Conservation (phyloP, 2,888 invertebrate species). For the Troides helena region DNA sequence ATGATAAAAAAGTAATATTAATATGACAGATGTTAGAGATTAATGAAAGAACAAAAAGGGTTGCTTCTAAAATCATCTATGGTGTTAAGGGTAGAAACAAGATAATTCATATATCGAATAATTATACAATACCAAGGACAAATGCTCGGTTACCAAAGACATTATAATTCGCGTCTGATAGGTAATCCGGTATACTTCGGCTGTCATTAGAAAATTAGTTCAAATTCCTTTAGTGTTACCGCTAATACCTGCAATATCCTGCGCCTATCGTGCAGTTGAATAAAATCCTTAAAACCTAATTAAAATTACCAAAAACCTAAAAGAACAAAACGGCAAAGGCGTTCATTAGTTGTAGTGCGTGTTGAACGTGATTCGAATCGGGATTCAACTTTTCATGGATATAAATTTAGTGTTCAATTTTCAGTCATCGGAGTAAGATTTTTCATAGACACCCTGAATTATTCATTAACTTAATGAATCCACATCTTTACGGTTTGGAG, state of each 20-base stretch:
- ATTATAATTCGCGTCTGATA: no score
- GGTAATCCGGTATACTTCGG: no score
- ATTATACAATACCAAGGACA: no score
- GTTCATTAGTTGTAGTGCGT: constrained; percentile 17
- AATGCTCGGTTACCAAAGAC: no score
- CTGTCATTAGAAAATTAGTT: no score
- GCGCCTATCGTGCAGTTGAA: not conserved
- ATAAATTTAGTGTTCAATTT: constrained; percentile 6
- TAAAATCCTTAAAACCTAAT: not conserved
- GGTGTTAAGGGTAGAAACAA: no score
- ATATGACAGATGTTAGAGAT: no score
- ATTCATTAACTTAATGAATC: not conserved
- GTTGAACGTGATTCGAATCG: constrained; percentile 11
- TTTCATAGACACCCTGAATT: not conserved
- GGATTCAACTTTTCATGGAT: constrained; percentile 8
- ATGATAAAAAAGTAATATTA: no score
- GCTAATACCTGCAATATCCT: not conserved
- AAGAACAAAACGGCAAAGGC: not conserved
- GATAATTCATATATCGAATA: no score
- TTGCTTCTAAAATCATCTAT: no score
- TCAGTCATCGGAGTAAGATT: not conserved
- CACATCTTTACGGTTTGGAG: not conserved
- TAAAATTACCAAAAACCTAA: not conserved
- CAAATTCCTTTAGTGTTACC: no score
- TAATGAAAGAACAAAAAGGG: no score